Conservation (phyloP, 2,797 vertebrate genomes). For the Malacoraja senta region DNA sequence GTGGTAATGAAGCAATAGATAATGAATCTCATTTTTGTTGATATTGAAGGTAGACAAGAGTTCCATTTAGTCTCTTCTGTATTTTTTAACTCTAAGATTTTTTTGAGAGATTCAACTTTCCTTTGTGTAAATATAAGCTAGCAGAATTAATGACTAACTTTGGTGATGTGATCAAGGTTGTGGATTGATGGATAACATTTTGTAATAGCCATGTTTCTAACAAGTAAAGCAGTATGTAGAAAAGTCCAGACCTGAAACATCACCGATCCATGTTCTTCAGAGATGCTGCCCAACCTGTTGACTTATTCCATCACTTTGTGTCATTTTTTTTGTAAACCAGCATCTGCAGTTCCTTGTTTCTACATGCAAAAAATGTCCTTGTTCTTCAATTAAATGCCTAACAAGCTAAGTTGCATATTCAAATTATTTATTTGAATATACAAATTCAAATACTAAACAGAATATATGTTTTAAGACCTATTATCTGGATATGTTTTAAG, state of each 20-base stretch:
- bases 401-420: not conserved
- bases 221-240: too few relatives aligned
- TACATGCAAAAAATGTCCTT: not conserved
- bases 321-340: too few relatives aligned
- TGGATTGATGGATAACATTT: not conserved
- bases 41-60: not conserved
- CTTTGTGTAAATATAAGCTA: not conserved
- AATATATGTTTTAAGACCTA: not conserved
- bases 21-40: not conserved
- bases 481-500: not conserved
- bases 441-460: not conserved
- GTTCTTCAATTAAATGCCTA: not conserved
- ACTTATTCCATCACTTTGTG: too few relatives aligned
- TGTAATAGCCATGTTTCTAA: not conserved
- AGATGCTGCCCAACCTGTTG: too few relatives aligned
- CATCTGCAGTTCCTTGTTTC: too few relatives aligned
- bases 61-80: not conserved
- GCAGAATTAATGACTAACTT: not conserved
- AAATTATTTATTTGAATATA: not conserved
- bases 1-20: not conserved
- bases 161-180: too few relatives aligned
- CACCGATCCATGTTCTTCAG: too few relatives aligned
- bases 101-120: not conserved
- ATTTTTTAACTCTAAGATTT: not conserved
- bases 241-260: too few relatives aligned